Conservation (phyloP, 2,113 vertebrate genomes). For the Kryptolebias marmoratus region DNA sequence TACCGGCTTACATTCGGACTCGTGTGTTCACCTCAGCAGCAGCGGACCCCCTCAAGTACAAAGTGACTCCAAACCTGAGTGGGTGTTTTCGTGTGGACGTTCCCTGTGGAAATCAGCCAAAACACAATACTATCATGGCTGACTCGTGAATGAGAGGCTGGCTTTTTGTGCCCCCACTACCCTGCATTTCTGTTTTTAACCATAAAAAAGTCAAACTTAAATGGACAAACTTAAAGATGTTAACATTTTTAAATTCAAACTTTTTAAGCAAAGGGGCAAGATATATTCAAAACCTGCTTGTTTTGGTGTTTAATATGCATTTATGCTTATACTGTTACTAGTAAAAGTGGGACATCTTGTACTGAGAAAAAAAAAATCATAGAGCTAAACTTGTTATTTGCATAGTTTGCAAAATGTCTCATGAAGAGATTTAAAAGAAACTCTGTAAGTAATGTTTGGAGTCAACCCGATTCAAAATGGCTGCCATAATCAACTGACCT, state of each 20-base stretch:
- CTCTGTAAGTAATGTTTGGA: no score
- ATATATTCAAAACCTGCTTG: neutral
- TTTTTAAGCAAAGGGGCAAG: neutral
- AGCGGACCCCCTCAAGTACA: constrained; percentile 27
- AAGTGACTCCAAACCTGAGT: constrained; percentile 43
- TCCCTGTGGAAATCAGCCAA: constrained; percentile 50
- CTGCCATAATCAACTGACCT: no score
- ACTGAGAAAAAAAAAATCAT: no score
- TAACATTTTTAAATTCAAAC: no score
- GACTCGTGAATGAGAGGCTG: constrained; percentile 9
- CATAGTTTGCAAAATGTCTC: no score
- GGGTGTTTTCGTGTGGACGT: constrained; percentile 31
- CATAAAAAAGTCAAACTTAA: neutral
- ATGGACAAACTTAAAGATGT: no score
- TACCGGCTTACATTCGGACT: constrained; percentile 50
- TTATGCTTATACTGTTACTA: no score
- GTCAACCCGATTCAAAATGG: no score
- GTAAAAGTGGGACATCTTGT: no score
- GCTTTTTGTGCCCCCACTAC: neutral
- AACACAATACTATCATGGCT: constrained; percentile 7
- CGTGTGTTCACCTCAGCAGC: constrained; percentile 38
- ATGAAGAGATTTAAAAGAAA: no score
- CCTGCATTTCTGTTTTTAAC: neutral
- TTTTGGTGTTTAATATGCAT: no score
- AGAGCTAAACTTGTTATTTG: no score